These are phyloP conservation scores for Stenichneumon culpator DNA, from an alignment of 2,888 invertebrate genomes.

Conservation along the genomic window DNA sequence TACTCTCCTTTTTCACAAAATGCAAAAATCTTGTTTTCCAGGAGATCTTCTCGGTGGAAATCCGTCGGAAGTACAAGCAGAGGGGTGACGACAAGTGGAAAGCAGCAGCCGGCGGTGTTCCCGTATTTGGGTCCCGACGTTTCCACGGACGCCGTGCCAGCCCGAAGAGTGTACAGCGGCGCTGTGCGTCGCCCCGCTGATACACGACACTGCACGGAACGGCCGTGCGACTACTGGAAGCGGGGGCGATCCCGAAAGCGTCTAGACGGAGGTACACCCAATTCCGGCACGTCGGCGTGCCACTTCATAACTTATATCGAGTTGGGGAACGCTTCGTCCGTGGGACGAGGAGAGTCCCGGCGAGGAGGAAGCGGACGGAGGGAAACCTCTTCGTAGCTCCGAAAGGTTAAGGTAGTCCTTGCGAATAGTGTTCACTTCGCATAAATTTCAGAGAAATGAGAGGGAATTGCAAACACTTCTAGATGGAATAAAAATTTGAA, in stretches of 20 bases:
- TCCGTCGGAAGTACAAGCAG: not conserved
- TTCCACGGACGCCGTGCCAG: constrained; percentile 5
- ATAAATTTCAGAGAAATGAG: too few species aligned
- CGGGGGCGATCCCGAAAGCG: constrained; percentile 60
- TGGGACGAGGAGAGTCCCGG: constrained; percentile 37
- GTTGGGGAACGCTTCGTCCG: constrained; percentile 57
- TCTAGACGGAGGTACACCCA: constrained; percentile 71
- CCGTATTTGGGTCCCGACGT: constrained; percentile 39
- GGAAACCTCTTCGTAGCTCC: constrained; percentile 32
- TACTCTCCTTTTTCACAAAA: constrained; percentile 27
- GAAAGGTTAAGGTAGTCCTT: constrained; percentile 30
- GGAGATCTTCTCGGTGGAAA: not conserved
- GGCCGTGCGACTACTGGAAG: constrained; percentile 15
- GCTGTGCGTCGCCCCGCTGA: not conserved
- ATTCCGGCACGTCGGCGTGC: constrained; percentile 67
- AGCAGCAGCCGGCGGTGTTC: constrained; percentile 36
- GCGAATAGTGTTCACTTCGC: too few species aligned
- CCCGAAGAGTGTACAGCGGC: constrained; percentile 10
- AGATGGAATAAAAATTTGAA: too few species aligned
- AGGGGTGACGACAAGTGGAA: not conserved
- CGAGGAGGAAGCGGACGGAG: constrained; percentile 46
- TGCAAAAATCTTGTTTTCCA: constrained; percentile 62
- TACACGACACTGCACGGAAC: constrained; percentile 10
- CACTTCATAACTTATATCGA: constrained; percentile 73
- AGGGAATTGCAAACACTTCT: too few species aligned